These are phyloP conservation scores for Diplazon laetatorius DNA, from an alignment of 2,888 invertebrate species.

Conservation along the genomic window DNA sequence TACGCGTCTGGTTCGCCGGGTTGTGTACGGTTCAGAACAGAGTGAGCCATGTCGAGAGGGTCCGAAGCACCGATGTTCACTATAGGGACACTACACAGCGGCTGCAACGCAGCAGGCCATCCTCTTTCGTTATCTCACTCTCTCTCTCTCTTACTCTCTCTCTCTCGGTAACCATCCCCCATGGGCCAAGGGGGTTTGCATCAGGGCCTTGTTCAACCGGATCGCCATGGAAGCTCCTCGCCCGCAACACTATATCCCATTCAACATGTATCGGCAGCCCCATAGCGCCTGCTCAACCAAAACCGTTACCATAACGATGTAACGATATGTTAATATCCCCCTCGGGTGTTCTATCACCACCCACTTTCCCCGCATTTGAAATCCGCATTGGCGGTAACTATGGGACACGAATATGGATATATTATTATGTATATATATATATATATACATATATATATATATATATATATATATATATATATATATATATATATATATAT, in stretches of 20 bases:
- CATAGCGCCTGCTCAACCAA: constrained; percentile 18
- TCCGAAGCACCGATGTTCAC: constrained; percentile 54
- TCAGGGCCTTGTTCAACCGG: constrained; percentile 7
- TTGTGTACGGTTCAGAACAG: constrained; percentile 65
- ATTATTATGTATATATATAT: no score
- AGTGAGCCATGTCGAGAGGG: constrained; percentile 72
- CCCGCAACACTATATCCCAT: constrained; percentile 28
- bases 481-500: no score
- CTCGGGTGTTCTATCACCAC: constrained; percentile 74
- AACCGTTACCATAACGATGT: constrained; percentile 67
- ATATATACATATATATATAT: no score
- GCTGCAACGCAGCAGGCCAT: constrained; percentile 48
- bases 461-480: no score
- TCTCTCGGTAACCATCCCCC: constrained; percentile 16
- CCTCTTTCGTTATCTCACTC: constrained; percentile 23
- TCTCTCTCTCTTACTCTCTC: constrained; percentile 1
- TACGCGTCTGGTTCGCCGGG: constrained; percentile 72
- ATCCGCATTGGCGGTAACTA: constrained; percentile 8
- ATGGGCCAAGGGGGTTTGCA: constrained; percentile 33
- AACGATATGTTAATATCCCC: constrained; percentile 79
- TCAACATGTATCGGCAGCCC: constrained; percentile 19
- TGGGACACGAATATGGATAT: constrained; percentile 33
- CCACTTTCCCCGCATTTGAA: constrained; percentile 46
- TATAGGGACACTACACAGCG: constrained; percentile 14
- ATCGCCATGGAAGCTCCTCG: constrained; percentile 23